Evolutionary conservation across 2,888 invertebrate species (phyloP), one percentile per base, ranked within the genome.

Genomic region (Tipula unca): DNA sequence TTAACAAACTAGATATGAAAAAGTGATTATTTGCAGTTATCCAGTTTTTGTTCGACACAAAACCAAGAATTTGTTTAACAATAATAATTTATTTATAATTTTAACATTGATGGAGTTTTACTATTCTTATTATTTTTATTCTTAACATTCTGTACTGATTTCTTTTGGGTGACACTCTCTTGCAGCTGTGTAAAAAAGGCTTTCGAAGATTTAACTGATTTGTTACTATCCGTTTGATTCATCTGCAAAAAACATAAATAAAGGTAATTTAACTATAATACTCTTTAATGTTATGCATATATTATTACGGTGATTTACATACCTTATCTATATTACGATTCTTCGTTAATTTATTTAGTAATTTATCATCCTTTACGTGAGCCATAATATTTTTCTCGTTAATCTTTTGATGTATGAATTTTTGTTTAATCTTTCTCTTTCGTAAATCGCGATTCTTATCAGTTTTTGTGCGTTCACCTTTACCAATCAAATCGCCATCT

Each of bases 391-490:
- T 90, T 87, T 92, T 91, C 88, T 90, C 88, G 89, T 93, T 91
- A 88, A 91, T 86, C 29, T 90, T 89, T 88, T 92, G 89, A 89
- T 93, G 89, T 86, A 93, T 90, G 86, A 92, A 91, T 39, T 92
- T 92, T 89, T 97, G 96, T 86, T 94, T 93, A 85, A 93, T 92
- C 90, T 98, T 98, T 92, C 97, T 98, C 90, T 94, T 94, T 88
- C 98, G 93, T 86, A 98, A 92, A 87, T 96, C 96, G 85, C 98
- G 93, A 87, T 97, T 97, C 90, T 95, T 97, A 89, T 99, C 98
- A 0, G 98, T 97, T 85, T 93, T 92, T 0, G 95, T 94, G 86
- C 96, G 93, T 91, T 99, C 99, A 13, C 94, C 93, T 90, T 94
- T 94, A 29, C 96, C 95, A 86, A 94, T 90, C 87, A 91, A 89